phyloP scores from a whole-genome alignment of 2,888 invertebrate genomes.

The Digitonthophagus gazella region DNA sequence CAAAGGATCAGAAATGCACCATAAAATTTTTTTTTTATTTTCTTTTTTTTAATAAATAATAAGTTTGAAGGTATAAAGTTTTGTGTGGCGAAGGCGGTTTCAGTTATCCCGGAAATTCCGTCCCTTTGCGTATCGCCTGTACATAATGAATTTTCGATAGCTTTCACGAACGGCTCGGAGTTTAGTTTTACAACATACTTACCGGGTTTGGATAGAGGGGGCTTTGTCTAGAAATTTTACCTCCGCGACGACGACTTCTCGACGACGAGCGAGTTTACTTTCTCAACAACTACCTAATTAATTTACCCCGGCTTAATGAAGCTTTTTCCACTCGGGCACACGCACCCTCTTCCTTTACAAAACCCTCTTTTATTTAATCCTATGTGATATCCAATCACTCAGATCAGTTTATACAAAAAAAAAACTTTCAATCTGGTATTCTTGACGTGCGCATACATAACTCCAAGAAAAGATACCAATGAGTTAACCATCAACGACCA shows the following conservation, averaged over 20 bases:
- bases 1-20: too few relatives aligned
- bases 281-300: neutral
- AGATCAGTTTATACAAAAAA: too few relatives aligned
- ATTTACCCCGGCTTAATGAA: neutral
- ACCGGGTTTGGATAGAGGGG: neutral
- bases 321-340: neutral
- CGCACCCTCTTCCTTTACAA: neutral
- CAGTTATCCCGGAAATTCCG: neutral
- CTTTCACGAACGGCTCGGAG: neutral
- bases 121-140: neutral
- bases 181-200: neutral
- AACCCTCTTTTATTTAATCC: neutral
- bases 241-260: neutral
- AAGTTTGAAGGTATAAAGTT: neutral
- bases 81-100: neutral
- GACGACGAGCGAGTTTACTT: neutral
- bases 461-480: conserved; percentile 27
- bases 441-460: conserved; percentile 26
- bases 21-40: too few relatives aligned
- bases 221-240: neutral
- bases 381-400: neutral
- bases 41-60: too few relatives aligned
- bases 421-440: too few relatives aligned
- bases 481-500: conserved; percentile 20
- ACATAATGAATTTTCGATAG: neutral